Base-by-base conservation (phyloP, 2,797 vertebrate species). In the Microhierax caerulescens region DNA sequence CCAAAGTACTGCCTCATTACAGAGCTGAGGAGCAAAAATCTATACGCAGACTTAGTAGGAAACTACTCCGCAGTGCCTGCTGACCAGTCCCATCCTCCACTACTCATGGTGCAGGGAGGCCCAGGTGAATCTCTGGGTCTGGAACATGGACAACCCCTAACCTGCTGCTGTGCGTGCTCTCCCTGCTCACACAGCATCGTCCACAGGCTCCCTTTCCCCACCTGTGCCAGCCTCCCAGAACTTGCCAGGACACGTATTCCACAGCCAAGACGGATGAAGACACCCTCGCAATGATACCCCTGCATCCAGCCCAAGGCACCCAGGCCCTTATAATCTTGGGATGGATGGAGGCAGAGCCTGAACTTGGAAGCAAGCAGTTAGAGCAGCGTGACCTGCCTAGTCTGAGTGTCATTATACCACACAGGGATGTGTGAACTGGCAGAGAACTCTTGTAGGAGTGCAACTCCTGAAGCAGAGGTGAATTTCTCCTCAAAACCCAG, bases 121-220 rank as follows among this genome's bases (percentile, higher is more conserved):
- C 22, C 75, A 59, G 18, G 4, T 19, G 25, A 27, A n/a, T 1
- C 37, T 47, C 27, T 5, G 39, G 12, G 11, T 7, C 41, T 54
- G 11, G 39, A 88, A 57, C 19, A 28, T 0, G 0, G 27, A 43
- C 2, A 39, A 5, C 24, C 34, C 51, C 13, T 1, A 43, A 30
- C 17, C 9, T 0, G 1, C 27, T 60, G 36, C 28, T 20, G 11
- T 7, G 20, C 2, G 4, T 11, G 0, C 18, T 25, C 34, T 57
- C 37, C 41, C 68, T 1, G 2, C 30, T 60, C 76, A 51, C 6
- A 1, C 19, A 39, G 76, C 41, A 9, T 16, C 9, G 3, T 11
- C 14, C 9, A 2, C 61, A 34, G 48, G 47, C 13, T 77, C 27
- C 48, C 54, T 18, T n/a, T 63, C 63, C 14, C 47, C 4, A 22